Evolutionary conservation across 2,797 vertebrate genomes (phyloP), one percentile per base, ranked within the genome.

Genomic region (Sebastiscus albofasciatus): DNA sequence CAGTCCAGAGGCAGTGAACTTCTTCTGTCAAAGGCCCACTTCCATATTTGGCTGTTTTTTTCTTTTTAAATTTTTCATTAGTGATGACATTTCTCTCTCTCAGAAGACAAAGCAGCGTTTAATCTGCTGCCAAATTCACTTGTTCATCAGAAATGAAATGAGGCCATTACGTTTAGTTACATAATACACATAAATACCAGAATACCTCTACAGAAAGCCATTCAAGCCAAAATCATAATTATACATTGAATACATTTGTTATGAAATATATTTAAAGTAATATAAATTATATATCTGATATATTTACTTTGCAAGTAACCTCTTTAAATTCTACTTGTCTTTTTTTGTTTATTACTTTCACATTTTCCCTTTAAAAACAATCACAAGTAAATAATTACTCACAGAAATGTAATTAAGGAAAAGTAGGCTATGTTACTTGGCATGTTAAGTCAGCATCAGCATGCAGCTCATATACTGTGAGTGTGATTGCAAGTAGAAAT

Each of bases 131-230:
- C 76, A 83, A 77, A 85, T 74, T 86, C 68, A 77, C 54, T 61
- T 65, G n/a, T 77, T 85, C 62, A 65, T 83, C 55, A 69, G 18
- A 66, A 60, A 24, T 88, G 5, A 87, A 88, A 87, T 49, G 31
- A 85, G 81, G 61, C 64, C 49, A 66, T 85, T 56, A 72, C 22
- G 39, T 85, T 84, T 77, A 59, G 34, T 77, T 87, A 42, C 36
- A 67, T 62, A 81, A 81, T 26, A 76, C 59, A 69, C 67, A 78
- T 54, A 54, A 83, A 89, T 87, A 85, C 85, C 75, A 86, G 70
- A 85, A 86, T 91, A 93, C 88, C 92, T 93, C 87, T 76, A 55
- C 29, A 70, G 67, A 86, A 90, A 91, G 87, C 85, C 84, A 90
- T 89, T 91, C 22, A 89, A 74, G 78, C 54, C 72, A 83, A 88